phyloP scores from a whole-genome alignment of 1,140 invertebrate genomes.

The Magallana angulata region DNA sequence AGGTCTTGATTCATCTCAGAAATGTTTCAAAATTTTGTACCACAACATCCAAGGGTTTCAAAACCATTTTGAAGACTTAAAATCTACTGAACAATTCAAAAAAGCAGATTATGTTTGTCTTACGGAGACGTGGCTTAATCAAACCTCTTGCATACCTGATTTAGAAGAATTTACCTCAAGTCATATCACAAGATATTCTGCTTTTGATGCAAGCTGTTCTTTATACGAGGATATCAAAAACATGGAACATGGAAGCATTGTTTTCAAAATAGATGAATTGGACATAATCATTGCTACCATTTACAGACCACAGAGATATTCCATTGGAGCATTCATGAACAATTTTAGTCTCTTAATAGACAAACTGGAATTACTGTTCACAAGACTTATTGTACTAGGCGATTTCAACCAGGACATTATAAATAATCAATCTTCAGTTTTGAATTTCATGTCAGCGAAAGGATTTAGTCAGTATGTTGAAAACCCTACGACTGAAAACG shows the following conservation, averaged over 20 bases:
- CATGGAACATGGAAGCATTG: too few relatives aligned
- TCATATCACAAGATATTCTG: too few relatives aligned
- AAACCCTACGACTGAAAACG: neutral
- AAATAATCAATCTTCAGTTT: too few relatives aligned
- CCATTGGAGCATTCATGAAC: neutral
- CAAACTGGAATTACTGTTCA: too few relatives aligned
- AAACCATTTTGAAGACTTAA: neutral
- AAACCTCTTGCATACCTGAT: too few relatives aligned
- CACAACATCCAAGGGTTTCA: too few relatives aligned
- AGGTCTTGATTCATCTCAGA: neutral
- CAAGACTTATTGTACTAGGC: neutral
- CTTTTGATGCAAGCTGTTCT: too few relatives aligned
- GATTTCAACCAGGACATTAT: neutral
- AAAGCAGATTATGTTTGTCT: conserved; percentile 13
- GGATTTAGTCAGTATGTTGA: conserved; percentile 1
- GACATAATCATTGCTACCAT: neutral
- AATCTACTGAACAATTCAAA: neutral
- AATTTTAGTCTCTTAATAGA: neutral
- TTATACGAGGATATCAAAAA: too few relatives aligned
- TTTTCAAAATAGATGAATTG: neutral
- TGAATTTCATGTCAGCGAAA: too few relatives aligned
- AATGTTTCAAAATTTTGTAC: too few relatives aligned
- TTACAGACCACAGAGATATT: neutral
- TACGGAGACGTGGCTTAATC: conserved; percentile 38
- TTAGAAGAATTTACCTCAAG: too few relatives aligned